These are phyloP conservation scores for Cantharis rustica DNA, from an alignment of 2,888 invertebrate species.

Conservation along the genomic window DNA sequence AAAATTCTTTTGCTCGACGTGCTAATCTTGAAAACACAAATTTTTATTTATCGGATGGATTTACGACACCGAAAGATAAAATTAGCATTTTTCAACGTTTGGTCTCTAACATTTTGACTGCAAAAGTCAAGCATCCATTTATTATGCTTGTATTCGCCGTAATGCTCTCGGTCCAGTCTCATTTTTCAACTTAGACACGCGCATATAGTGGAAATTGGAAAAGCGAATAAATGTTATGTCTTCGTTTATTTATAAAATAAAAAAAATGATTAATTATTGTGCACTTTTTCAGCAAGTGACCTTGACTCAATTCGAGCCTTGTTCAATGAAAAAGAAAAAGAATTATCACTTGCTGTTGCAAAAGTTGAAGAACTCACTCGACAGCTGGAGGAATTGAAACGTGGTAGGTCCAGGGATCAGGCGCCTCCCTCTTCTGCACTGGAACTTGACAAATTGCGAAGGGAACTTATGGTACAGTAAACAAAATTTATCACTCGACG, in stretches of 20 bases:
- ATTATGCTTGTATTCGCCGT: not conserved
- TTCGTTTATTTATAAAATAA: not conserved
- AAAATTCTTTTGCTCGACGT: not conserved
- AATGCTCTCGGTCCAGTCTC: not conserved
- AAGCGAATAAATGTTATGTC: not conserved
- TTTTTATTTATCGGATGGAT: not conserved
- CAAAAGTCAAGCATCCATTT: not conserved
- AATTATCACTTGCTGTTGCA: conserved; percentile 93
- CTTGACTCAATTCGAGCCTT: conserved; percentile 94
- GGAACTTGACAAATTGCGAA: conserved; percentile 88
- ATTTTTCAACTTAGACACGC: not conserved
- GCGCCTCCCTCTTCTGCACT: conserved; percentile 74
- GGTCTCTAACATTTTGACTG: not conserved
- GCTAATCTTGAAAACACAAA: not conserved
- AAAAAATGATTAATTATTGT: conserved; percentile 3
- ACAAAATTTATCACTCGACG: not conserved
- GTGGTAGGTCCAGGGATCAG: conserved; percentile 67
- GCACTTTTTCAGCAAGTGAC: conserved; percentile 79
- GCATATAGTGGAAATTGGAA: not conserved
- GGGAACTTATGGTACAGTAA: conserved; percentile 81
- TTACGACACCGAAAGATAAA: not conserved
- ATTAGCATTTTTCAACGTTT: not conserved
- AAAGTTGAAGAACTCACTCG: conserved; percentile 95
- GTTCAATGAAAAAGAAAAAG: conserved; percentile 98
- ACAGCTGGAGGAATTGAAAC: conserved; percentile 89